Percentiles rank a stretch among this genome's conserved stretches.
phyloP scores from a whole-genome alignment of 2,888 invertebrate genomes.

The Parnassius orleans region DNA sequence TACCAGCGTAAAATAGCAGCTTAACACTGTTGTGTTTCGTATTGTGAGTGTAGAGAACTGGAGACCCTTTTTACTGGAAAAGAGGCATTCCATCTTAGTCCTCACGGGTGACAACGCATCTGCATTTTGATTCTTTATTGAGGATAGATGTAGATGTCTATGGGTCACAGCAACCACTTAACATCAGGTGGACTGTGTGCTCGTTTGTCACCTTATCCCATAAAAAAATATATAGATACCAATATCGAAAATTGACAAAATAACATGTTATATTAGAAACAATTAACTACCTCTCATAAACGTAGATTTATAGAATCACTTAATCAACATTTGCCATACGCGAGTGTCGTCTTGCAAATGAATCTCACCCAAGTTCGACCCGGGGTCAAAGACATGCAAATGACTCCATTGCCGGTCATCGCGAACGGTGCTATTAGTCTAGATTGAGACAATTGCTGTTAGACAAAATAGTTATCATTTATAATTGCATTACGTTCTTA shows the following conservation, averaged over 20 bases:
- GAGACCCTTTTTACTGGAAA: too few relatives aligned
- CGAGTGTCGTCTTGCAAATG: conserved; percentile 34
- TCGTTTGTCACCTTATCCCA: too few relatives aligned
- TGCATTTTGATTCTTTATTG: too few relatives aligned
- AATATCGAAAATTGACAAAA: conserved; percentile 22
- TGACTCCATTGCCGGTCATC: conserved; percentile 52
- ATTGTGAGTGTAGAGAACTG: too few relatives aligned
- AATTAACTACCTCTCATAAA: conserved; percentile 12
- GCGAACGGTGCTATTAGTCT: conserved; percentile 36
- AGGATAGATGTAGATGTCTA: too few relatives aligned
- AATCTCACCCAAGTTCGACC: conserved; percentile 34
- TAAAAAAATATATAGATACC: conserved; percentile 18
- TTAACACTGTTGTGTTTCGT: too few relatives aligned
- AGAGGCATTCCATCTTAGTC: too few relatives aligned
- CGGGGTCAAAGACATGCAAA: conserved; percentile 56
- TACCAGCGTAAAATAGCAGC: too few relatives aligned
- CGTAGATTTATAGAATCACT: conserved; percentile 33
- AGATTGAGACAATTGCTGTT: conserved; percentile 38
- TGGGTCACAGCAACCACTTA: too few relatives aligned
- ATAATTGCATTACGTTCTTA: conserved; percentile 31
- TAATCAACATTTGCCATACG: conserved; percentile 37
- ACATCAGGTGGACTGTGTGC: too few relatives aligned
- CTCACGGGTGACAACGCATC: too few relatives aligned
- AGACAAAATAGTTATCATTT: conserved; percentile 33
- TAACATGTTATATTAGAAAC: conserved; percentile 10